Conservation (phyloP, 2,113 vertebrate genomes). For the Todiramphus chloris region DNA sequence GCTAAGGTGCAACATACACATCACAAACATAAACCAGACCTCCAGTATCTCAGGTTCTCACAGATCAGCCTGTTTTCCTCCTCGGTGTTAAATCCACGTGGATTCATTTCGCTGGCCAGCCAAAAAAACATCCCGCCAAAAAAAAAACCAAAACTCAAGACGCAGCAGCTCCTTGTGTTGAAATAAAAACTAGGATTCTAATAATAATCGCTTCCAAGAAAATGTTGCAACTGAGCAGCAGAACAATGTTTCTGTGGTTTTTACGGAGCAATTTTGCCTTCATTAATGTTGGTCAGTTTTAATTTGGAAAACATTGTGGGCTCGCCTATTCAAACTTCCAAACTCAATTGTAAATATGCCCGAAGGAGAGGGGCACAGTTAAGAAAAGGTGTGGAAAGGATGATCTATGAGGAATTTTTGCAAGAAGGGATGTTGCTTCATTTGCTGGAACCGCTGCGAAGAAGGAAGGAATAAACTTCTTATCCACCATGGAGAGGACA, state of each 20-base stretch:
- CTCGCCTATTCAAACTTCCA: background rate
- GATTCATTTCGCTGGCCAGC: background rate
- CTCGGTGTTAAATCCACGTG: background rate
- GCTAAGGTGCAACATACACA: background rate
- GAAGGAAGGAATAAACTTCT: background rate
- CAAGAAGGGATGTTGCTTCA: background rate
- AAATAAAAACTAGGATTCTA: background rate
- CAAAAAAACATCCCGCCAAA: background rate
- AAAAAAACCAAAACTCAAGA: background rate
- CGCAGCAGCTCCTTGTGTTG: background rate
- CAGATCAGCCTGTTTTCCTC: background rate
- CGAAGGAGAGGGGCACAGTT: background rate
- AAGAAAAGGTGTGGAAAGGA: background rate
- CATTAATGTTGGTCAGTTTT: background rate
- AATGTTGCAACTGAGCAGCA: background rate
- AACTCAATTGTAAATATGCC: background rate
- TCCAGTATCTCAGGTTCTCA: background rate
- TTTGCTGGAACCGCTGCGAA: background rate
- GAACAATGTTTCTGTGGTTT: background rate
- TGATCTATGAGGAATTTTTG: background rate
- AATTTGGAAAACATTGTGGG: background rate
- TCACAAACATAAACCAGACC: background rate
- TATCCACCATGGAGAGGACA: background rate
- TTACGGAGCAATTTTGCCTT: background rate
- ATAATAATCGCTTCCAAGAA: background rate